Evolutionary conservation across 2,113 vertebrate genomes (phyloP), one percentile per base, ranked within the genome.

Genomic region (Trichomycterus rosablanca): DNA sequence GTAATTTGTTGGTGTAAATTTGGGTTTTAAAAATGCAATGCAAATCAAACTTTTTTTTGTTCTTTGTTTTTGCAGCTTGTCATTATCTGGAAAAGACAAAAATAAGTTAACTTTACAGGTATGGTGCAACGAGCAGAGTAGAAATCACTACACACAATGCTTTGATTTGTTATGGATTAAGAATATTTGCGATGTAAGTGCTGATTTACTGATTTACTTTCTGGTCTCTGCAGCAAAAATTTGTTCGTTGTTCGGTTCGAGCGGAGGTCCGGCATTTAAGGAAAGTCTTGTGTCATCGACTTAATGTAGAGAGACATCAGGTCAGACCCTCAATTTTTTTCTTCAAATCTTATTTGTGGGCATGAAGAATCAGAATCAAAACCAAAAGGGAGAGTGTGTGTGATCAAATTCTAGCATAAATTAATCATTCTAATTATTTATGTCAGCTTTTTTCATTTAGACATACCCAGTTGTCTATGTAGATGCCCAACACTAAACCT

Each of bases 201-300:
- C 26, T 30, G 26, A 30, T n/a, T n/a, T n/a, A 28, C 10, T 37
- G 5, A 49, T 68, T 34, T 50, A 48, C 10, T 55, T 22, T 72
- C 14, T 10, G 59, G 10, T 72, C 53, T 65, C 62, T 51, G 65
- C 83, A 95, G 95, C 93, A 97, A 76, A 97, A 98, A 74, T 98
- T 93, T 20, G 90, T 97, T 12, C 87, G 95, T 24, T 98, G 95
- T 71, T 98, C 94, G 0, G 93, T 93, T 22, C 87, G 95, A 74
- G 92, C 93, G 0, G 93, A 98, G 73, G 91, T 98, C 44, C 84
- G 89, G 39, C 95, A 98, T 80, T 85, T 98, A 73, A 83, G 93
- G 62, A 90, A 90, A 67, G 94, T 98, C 12, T 84, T 97, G 1
- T 94, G 93, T 68, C 92, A 93, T 76, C 88, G 92, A 7, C 82